Base-by-base conservation (phyloP, 2,113 vertebrate genomes). In the Dipodomys stephensi region DNA sequence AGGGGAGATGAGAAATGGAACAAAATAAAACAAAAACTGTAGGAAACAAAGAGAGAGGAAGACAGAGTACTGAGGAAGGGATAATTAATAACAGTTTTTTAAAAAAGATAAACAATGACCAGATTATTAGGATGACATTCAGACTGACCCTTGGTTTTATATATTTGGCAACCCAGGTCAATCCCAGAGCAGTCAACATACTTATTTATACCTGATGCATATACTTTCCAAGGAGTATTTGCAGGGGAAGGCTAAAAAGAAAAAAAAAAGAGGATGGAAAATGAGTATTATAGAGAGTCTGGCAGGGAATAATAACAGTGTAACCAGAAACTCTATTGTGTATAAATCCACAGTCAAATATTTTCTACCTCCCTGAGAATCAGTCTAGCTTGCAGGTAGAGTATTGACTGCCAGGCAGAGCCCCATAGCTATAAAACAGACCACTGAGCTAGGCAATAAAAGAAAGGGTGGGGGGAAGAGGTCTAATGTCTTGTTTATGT, bases 371-470 rank as follows among this genome's bases (percentile, higher is more conserved):
- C 82, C 72, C 60, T 86, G 77, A 96, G 95, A 92, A 94, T 92
- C 68, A 73, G 78, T 86, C 93, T 95, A 90, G 90, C 86, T 96
- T 97, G 82, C 86, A 93, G 94, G 95, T 94, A 85, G 73, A 97
- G 44, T 96, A 94, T 68, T 97, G 97, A 95, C 96, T 97, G 72
- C 94, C 87, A 91, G 89, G 81, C 92, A 96, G 91, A 97, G 92
- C 83, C 93, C 79, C 83, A 72, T 0, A 67, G 86, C 90, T 95
- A 84, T 96, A 96, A 95, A 98, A 97, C 93, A 97, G 91, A 95
- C 89, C 89, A 97, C n/a, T 92, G 95, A 96, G 92, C 95, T 96
- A 91, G 72, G 94, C 96, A 98, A 97, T 94, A 86, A 97, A 96
- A 96, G 73, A 87, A 74, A 85, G 64, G 93, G 89, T 69, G 57